phyloP scores from a whole-genome alignment of 2,797 vertebrate genomes.

The Aeoliscus strigatus region DNA sequence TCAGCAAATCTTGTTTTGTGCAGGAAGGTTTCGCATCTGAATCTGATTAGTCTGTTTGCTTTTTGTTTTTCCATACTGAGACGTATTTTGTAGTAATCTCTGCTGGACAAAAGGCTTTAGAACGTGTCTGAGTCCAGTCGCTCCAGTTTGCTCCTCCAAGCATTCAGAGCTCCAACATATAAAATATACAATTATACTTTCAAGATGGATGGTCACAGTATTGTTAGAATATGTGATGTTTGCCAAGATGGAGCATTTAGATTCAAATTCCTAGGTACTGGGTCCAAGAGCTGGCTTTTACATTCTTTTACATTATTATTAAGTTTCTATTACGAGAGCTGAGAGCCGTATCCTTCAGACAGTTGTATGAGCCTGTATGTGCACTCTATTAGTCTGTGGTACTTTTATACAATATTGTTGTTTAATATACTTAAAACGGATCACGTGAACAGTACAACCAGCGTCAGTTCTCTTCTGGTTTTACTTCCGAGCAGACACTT shows the following conservation, averaged over 20 bases:
- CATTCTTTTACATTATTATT: no score
- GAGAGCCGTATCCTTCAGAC: no score
- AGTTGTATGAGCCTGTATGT: no score
- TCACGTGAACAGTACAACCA: no score
- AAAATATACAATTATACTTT: slow-evolving; percentile 35
- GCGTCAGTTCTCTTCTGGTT: no score
- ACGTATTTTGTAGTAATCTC: slow-evolving; percentile 33
- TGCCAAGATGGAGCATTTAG: slow-evolving; percentile 17
- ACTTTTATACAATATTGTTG: no score
- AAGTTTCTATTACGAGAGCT: no score
- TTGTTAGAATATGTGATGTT: slow-evolving; percentile 9
- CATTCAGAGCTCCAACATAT: slow-evolving; percentile 18
- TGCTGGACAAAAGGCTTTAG: slow-evolving; percentile 24
- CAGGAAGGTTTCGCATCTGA: no score
- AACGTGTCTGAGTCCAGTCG: slow-evolving; percentile 30
- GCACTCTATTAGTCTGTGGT: no score
- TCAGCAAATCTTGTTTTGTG: no score
- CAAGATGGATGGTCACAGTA: slow-evolving; percentile 23
- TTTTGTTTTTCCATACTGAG: slow-evolving; percentile 21
- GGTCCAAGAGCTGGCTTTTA: slow-evolving; percentile 1
- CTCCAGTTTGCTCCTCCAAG: slow-evolving; percentile 21
- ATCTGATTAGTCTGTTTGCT: slow-evolving; percentile 31
- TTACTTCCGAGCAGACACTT: no score
- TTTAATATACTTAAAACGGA: no score
- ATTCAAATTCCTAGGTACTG: slow-evolving; percentile 31